Evolutionary conservation across 2,888 invertebrate genomes (phyloP), one percentile per base, ranked within the genome.

Genomic region (Eupeodes latifasciatus): DNA sequence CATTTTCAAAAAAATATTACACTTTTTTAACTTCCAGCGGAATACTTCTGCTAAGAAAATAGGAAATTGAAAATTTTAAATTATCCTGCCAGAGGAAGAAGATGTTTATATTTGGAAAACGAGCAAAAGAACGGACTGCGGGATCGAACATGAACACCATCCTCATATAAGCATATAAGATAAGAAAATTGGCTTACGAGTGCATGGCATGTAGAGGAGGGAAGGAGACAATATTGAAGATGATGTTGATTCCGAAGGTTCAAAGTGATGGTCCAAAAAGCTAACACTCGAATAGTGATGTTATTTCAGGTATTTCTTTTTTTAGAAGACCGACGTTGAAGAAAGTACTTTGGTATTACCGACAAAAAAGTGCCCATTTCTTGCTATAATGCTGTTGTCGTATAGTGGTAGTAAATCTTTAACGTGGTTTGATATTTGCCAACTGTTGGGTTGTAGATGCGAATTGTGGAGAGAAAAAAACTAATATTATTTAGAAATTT

Each of bases 61-160:
- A 87, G 86, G 83, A 87, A 87, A 87, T 83, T 83, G 86, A 87
- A 87, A 87, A 86, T 86, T 82, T 83, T 75, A 82, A 86, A 87
- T 83, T 72, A 76, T 83, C 83, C 79, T 83, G 81, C 81, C 78
- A 81, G 67, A 72, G 81, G 59, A 77, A 77, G 72, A 55, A 62
- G 44, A 53, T 79, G 27, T 64, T 82, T 83, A 64, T 75, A 79
- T 76, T 79, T 66, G 7, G 49, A 59, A 55, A 44, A 51, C 53
- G 64, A 64, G 44, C 55, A 51, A 57, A 19, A 6, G 34, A 59
- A 80, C 36, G 59, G 57, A 36, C 11, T 27, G 51, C 55, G 19
- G 57, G 62, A 72, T 40, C 47, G 36, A 55, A 55, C 59, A 34
- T 27, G 55, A 47, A 4, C 40, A 40, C 55, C 75, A 55, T 55